Base-by-base conservation (phyloP, 1,140 invertebrate species). In the Pseudomyrmex cubaensis region DNA sequence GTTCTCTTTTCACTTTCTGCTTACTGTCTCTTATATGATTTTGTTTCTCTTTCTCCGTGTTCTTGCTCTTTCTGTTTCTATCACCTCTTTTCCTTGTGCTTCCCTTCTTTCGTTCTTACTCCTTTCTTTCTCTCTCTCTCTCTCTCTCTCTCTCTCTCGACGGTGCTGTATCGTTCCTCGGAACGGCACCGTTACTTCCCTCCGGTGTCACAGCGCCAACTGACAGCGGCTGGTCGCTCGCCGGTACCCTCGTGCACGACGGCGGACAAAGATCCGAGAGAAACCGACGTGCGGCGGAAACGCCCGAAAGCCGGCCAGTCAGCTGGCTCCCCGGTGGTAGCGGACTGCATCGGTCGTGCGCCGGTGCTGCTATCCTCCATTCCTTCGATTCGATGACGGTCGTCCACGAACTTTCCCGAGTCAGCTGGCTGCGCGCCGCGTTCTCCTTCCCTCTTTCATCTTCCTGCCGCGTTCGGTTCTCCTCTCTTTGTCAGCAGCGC, bases 221-320 rank as follows among this genome's bases (percentile, higher is more conserved):
- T 91, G 91, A 91, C 91, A 91, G 87, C 86, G 78, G 87, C 73
- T 82, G 75, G 77, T 78, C 66, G 77, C 80, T 90, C 85, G 89
- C 91, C 91, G 91, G 91, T 90, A 90, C 86, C 90, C 90, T 92
- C 91, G 91, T 92, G 91, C 89, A 87, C 85, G 56, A 77, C 82
- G 76, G 57, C 84, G 82, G 66, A 82, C 78, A 89, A 88, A 88
- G 87, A 87, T 88, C 87, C 87, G 87, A 88, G 17, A 20, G 35
- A 10, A 9, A 54, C 76, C 88, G 88, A 89, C 20, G 20, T 2
- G 15, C 2, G 7, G 0, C 88, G 88, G 57, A 85, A 63, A 62
- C 69, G 59, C 1, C 83, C 89, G 88, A 86, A 74, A 82, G 76
- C 83, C 84, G 72, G 69, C 82, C 91, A 90, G 90, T 92, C 91